Base-by-base conservation (phyloP, 2,797 vertebrate species). In the Cetoscarus ocellatus region DNA sequence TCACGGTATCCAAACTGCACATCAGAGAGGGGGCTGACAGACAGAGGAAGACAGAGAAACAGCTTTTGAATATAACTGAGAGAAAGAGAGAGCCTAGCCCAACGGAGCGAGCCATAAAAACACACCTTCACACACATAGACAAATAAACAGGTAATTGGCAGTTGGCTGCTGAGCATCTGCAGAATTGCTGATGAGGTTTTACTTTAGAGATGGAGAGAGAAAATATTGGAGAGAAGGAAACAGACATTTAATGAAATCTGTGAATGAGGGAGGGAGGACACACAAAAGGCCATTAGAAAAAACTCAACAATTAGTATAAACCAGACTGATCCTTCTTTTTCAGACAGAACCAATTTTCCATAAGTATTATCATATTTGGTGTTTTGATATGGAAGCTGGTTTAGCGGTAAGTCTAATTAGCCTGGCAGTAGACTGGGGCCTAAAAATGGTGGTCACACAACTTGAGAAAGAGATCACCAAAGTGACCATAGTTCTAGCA, bases 131-230 rank as follows among this genome's bases (percentile, higher is more conserved):
- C 61, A 45, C 49, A 58, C 61, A 38, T 55, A 27, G 40, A 56
- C 27, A 35, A 45, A 61, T 19, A 53, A 55, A 72, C 13, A 65
- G 54, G 73, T 85, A 82, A 86, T 81, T 85, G 72, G 65, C 71
- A 68, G 56, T 67, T 80, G 73, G 80, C 66, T 74, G 52, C 43
- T 38, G 67, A 40, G 68, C 67, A 77, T 78, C 56, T 62, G 17
- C 73, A 62, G 79, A 88, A 80, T 86, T 60, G 79, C 64, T 77
- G 73, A 80, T 85, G 76, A 83, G 67, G 54, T 67, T 85, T 85
- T 17, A 59, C 58, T 71, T 66, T 63, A 63, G 62, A 79, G 74
- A 80, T 42, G 61, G 66, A 39, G 44, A 68, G 62, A 61, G 64
- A 57, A 67, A 77, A 67, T 8, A 57, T 19, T 48, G 36, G 9